Evolutionary conservation across 1,140 invertebrate genomes (phyloP), one percentile per base, ranked within the genome.

Genomic region (Cephus cinctus): DNA sequence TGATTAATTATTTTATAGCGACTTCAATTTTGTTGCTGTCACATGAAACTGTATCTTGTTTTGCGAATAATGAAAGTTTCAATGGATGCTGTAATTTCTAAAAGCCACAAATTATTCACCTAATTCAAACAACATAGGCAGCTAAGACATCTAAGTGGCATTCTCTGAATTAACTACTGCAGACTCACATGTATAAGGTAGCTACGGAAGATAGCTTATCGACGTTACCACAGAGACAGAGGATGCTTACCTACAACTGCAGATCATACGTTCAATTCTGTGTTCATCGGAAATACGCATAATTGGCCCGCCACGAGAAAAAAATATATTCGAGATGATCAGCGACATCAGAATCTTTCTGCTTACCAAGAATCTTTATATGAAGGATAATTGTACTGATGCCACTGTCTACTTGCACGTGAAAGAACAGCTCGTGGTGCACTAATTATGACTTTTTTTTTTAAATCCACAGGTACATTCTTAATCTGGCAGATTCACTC

Each of bases 181-280:
- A 35, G 52, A 67, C 63, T 67, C 63, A 67, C 65, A 65, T 67
- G 58, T 61, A 52, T 23, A n/a, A 58, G 40, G 57, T 56, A 62
- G 59, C 59, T 67, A 62, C 47, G 51, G 54, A 27, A 36, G 52
- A 52, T 59, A 61, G 48, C 52, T 56, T 59, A 64, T 56, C 56
- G 57, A 59, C 48, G 59, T 59, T 67, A 65, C 57, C 65, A 59
- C 56, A 61, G 53, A 67, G 53, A 54, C 47, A 50, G 35, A 27
- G 57, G 61, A 57, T 54, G 61, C 62, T 68, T 67, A 58, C 62
- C 65, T 66, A 67, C 48, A 61, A 63, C 63, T 68, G 62, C 45
- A 60, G 59, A 59, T 52, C 38, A 52, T 58, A 65, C 41, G 56
- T 63, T 60, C 60, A 64, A 58, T 59, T 15, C 47, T 63, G 50